Evolutionary conservation across 2,113 vertebrate genomes (phyloP), one percentile per base, ranked within the genome.

Genomic region (Podiceps cristatus): DNA sequence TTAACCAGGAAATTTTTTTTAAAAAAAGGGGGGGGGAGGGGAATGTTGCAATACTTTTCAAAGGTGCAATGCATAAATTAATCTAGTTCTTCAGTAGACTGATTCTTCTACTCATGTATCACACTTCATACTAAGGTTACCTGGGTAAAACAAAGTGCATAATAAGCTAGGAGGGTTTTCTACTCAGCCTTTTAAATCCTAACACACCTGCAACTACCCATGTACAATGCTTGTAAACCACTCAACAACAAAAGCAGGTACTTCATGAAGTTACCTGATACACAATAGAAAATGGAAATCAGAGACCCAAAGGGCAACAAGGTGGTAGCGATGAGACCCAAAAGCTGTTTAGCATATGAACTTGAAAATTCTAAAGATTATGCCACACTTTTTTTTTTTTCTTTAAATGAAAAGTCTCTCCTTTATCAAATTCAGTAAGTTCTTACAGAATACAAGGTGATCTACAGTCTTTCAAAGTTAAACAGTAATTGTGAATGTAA

Each of bases 151-250:
- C 20, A 11, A 63, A 82, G 4, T 47, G 18, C 47, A 14, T 47
- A 60, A 75, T 75, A n/a, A 87, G 13, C 28, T 28, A 78, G 47
- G 23, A 71, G 45, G 23, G 82, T 64, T 68, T 93, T 64, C 82
- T 86, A 52, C 40, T 81, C 62, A 80, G n/a, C 17, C 66, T 85
- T 95, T 90, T 33, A 75, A 91, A 81, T 49, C 13, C n/a, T 37
- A 87, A 52, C 19, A 72, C 27, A 25, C 23, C 27, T 68, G 58
- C 44, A 78, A 55, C 8, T 31, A 88, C 11, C 8, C 47, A 91
- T 0, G 0, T 35, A 49, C 18, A 42, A 55, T 23, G 20, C 35
- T 66, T 42, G 47, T 29, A 42, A 67, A 62, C 3, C 47, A 66
- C 9, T 7, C 66, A 71, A 37, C 19, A 94, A 44, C 33, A 64